phyloP scores from a whole-genome alignment of 53 echinoderm and acorn worm species.

The Paelopatides confundens region DNA sequence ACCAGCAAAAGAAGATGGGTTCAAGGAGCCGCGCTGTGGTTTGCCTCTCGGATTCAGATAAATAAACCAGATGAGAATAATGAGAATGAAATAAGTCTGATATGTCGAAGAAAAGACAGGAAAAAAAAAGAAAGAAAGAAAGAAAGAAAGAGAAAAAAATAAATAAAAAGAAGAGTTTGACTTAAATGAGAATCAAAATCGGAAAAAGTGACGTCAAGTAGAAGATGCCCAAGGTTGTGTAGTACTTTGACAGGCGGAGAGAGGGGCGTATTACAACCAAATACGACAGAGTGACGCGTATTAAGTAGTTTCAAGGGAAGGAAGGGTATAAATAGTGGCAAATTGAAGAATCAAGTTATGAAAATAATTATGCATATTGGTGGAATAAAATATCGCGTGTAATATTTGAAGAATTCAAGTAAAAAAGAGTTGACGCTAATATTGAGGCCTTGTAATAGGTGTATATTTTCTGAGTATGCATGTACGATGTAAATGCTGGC shows the following conservation, averaged over 20 bases:
- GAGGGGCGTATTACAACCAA: background rate
- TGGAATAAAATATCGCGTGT: no score
- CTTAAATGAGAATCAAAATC: background rate
- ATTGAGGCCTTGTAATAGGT: no score
- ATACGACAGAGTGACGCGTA: background rate
- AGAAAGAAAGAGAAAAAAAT: background rate
- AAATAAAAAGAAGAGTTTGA: background rate
- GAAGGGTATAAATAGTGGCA: no score
- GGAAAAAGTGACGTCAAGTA: background rate
- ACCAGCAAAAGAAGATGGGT: constrained; percentile 37
- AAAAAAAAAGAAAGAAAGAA: background rate
- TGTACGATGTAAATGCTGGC: no score
- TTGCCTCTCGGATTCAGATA: constrained; percentile 40
- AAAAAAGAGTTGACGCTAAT: no score
- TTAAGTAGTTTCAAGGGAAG: no score
- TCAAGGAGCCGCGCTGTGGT: constrained; percentile 37
- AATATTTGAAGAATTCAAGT: no score
- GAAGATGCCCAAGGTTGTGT: constrained; percentile 41
- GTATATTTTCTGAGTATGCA: no score
- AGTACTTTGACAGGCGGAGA: constrained; percentile 16
- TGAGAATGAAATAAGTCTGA: constrained; percentile 27
- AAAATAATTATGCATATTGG: no score
- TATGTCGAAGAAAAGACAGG: background rate
- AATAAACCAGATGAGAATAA: constrained; percentile 36
- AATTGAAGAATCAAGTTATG: no score